Percentiles rank a stretch among this genome's conserved stretches.
These are phyloP conservation scores for Pachyuromys duprasi DNA, from an alignment of 2,797 vertebrate species.

Conservation along the genomic window DNA sequence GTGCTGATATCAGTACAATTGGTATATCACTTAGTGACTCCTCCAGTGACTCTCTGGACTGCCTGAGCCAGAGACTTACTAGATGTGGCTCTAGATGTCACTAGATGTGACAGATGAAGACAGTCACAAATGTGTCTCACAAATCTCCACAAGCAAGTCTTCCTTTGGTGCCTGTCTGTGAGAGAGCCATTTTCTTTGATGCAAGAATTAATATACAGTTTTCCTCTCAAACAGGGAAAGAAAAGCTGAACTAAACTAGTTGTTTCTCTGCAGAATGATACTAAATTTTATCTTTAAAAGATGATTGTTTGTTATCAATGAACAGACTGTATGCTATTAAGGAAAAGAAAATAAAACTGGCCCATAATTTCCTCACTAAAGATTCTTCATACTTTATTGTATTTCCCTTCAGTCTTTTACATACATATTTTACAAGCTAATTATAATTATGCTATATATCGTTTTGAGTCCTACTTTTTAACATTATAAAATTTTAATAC, in stretches of 20 bases:
- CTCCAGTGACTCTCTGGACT: background rate
- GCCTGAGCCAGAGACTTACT: background rate
- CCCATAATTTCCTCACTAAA: constrained; percentile 27
- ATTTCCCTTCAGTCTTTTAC: constrained; percentile 53
- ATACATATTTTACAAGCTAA: constrained; percentile 46
- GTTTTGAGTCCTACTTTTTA: constrained; percentile 60
- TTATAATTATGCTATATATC: constrained; percentile 53
- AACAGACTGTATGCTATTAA: constrained; percentile 54
- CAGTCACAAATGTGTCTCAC: background rate
- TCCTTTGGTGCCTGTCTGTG: background rate
- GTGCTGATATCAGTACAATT: background rate
- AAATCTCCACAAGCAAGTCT: constrained; percentile 56
- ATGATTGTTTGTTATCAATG: constrained; percentile 54
- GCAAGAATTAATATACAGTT: background rate
- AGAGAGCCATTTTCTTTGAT: background rate
- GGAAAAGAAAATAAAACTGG: constrained; percentile 48
- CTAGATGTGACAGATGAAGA: background rate
- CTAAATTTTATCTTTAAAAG: constrained; percentile 33
- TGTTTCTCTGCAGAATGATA: constrained; percentile 45
- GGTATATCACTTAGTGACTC: background rate
- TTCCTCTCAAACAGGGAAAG: background rate
- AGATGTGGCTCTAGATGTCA: no score
- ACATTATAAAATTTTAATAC: constrained; percentile 53
- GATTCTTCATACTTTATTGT: constrained; percentile 58
- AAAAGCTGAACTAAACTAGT: constrained; percentile 15